These are phyloP conservation scores for Lathronympha strigana DNA, from an alignment of 2,888 invertebrate genomes.

Conservation along the genomic window DNA sequence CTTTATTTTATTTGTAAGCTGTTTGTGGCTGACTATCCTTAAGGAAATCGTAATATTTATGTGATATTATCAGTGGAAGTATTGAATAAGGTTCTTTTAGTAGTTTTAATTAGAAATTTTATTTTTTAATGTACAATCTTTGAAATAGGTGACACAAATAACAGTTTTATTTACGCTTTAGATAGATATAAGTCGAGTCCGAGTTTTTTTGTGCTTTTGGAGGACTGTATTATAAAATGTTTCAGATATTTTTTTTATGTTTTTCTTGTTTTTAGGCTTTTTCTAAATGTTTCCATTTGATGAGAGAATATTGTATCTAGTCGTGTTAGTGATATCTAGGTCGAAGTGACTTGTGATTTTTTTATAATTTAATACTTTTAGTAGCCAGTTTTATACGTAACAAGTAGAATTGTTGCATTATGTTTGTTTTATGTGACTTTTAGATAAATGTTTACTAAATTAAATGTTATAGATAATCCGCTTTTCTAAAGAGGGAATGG, in stretches of 20 bases:
- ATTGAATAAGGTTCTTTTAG: conserved; percentile 37
- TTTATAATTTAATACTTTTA: conserved; percentile 64
- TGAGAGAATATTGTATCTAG: conserved; percentile 61
- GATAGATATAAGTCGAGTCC: conserved; percentile 50
- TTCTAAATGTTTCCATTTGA: conserved; percentile 58
- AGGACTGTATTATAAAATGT: conserved; percentile 66
- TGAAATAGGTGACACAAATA: conserved; percentile 25
- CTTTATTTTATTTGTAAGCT: conserved; percentile 41
- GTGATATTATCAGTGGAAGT: conserved; percentile 41
- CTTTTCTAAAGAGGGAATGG: not conserved
- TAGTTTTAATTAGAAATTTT: conserved; percentile 35
- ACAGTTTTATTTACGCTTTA: conserved; percentile 39
- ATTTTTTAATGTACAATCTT: conserved; percentile 35
- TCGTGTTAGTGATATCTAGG: conserved; percentile 47
- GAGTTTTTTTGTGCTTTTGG: conserved; percentile 61
- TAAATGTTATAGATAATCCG: conserved; percentile 5
- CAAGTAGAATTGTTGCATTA: conserved; percentile 47
- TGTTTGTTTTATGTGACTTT: conserved; percentile 43
- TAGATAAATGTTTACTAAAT: not conserved
- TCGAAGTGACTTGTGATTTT: conserved; percentile 46
- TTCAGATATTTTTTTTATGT: conserved; percentile 65
- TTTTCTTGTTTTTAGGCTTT: conserved; percentile 63
- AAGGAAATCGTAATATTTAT: conserved; percentile 41
- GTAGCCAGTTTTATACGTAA: conserved; percentile 59
- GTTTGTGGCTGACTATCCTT: conserved; percentile 40